Evolutionary conservation across 2,797 vertebrate genomes (phyloP), one percentile per base, ranked within the genome.

Genomic region (Emydoidea blandingii): DNA sequence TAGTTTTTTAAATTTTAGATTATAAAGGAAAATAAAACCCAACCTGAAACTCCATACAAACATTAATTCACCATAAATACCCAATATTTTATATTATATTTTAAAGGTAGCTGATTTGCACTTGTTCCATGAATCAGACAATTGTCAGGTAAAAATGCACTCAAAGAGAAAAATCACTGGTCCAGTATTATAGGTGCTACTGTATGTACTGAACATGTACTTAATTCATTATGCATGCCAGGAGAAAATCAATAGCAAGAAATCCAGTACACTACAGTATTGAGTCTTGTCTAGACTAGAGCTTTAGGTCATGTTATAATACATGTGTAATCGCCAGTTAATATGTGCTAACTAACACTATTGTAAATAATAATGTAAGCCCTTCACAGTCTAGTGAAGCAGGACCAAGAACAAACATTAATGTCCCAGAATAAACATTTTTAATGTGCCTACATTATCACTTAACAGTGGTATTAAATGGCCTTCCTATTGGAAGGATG

Each of bases 21-120:
- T 81, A 54, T 41, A 92, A 85, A 79, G 41, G 56, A 31, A 96
- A 95, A 94, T 81, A 4, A 94, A 83, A 83, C 90, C 12, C 1
- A 0, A 95, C 94, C 81, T 91, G 54, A 94, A 97, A 44, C 79
- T 88, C 11, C 76, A 90, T 90, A 68, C 8, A 91, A 88, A 74
- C 68, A 83, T 12, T 76, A 92, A 72, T 52, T 85, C 74, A 53
- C 25, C 81, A 9, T 89, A 93, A 94, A 87, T 91, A 89, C 9
- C 44, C 91, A 86, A 89, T 94, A 96, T 25, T 90, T 12, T 89
- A 83, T 83, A 74, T 50, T 81, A 72, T 41, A 90, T 90, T 90
- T 96, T 92, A 80, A 81, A 92, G 85, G 54, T 87, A 62, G 44
- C 44, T 12, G 56, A 47, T 31, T 8, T 87, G 79, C 89, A 83